Base-by-base conservation (phyloP, 2,113 vertebrate genomes). In the Tyrannus savana region DNA sequence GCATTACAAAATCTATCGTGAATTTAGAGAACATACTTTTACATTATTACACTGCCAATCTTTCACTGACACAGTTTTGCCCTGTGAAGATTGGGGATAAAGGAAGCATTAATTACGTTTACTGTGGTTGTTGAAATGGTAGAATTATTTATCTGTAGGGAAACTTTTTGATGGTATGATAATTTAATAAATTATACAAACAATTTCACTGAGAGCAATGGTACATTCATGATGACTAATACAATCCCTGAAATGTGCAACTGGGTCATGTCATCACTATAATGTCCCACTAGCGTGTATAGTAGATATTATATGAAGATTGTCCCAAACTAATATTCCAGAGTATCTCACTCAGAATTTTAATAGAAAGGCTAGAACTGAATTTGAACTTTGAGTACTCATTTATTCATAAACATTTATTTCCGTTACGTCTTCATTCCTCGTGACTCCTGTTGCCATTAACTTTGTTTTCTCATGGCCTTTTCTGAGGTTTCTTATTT, bases 11-110 rank as follows among this genome's bases (percentile, higher is more conserved):
- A 85, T 83, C 69, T 77, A 66, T 90, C 28, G 50, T 76, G 59
- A 79, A 27, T 19, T 78, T 80, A 92, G 50, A 91, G 52, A 88
- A 91, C 33, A n/a, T 62, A 73, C 90, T 96, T 93, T 86, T 90
- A 94, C 69, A 91, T 89, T 74, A 86, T 64, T 87, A 82, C 53
- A 79, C 19, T 63, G 37, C 55, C 90, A 63, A 75, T 88, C 41
- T 93, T 93, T 81, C 77, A 92, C 92, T 64, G 67, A 87, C 80
- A 92, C 64, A 90, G 44, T 71, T 53, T 90, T 46, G 39, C 66
- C 35, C 68, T 84, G 37, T 78, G 46, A 67, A 92, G 39, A 82
- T 1, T 39, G 5, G 42, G 63, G 47, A 88, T 88, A 84, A 77
- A 82, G 66, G 59, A 78, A 77, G 12, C 46, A 42, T 53, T 94